Conservation (phyloP, 1,140 invertebrate genomes). For the Sarcophaga peregrina region DNA sequence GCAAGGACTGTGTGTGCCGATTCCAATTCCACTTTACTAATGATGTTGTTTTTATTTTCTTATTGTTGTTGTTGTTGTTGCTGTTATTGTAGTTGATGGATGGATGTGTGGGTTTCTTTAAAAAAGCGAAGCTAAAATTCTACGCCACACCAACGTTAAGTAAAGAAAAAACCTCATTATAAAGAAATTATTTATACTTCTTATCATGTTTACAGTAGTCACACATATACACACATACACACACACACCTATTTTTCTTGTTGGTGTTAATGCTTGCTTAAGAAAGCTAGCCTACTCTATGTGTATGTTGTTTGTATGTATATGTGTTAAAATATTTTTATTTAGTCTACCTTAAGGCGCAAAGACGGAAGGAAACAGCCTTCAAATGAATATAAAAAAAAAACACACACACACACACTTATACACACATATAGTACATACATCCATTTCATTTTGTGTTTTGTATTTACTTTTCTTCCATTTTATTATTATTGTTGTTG, state of each 20-base stretch:
- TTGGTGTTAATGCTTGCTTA: background rate
- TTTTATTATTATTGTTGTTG: no score
- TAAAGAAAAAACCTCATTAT: slow-evolving; percentile 23
- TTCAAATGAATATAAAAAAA: slow-evolving; percentile 23
- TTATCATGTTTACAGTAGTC: background rate
- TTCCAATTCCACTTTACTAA: background rate
- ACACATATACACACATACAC: slow-evolving; percentile 6
- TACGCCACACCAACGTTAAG: background rate
- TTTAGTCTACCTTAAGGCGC: slow-evolving; percentile 16
- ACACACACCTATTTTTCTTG: background rate
- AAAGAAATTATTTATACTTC: slow-evolving; percentile 33
- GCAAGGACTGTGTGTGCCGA: background rate
- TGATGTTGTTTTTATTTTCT: background rate
- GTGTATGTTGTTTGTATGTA: no score
- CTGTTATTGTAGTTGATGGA: background rate
- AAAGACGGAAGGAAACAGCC: slow-evolving; percentile 30
- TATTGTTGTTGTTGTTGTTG: background rate
- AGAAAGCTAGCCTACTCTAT: no score
- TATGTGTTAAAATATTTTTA: background rate
- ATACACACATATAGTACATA: no score
- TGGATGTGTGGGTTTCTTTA: background rate
- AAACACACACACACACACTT: background rate
- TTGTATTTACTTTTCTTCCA: no score
- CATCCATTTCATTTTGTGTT: no score
- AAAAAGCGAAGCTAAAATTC: background rate